These are phyloP conservation scores for Malurus alboscapulatus DNA, from an alignment of 2,113 vertebrate species.

Conservation along the genomic window DNA sequence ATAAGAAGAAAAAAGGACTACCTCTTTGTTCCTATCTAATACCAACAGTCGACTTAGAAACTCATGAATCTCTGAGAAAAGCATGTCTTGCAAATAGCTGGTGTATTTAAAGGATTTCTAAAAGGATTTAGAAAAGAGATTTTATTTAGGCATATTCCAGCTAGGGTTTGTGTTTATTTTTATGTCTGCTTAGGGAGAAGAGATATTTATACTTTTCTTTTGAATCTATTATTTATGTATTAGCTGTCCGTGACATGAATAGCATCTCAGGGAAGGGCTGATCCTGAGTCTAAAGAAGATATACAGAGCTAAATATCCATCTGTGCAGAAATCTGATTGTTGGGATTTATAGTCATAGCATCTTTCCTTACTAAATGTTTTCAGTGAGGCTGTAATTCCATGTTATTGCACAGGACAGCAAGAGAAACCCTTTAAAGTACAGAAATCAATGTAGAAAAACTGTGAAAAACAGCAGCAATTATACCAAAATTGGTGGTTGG, in stretches of 20 bases:
- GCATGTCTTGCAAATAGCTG: background rate
- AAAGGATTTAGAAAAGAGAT: conserved; percentile 16
- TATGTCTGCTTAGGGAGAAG: background rate
- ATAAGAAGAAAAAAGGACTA: background rate
- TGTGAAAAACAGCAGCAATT: background rate
- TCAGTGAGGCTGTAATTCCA: background rate
- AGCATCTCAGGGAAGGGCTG: background rate
- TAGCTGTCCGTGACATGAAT: background rate
- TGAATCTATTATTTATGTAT: background rate
- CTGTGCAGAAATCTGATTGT: background rate
- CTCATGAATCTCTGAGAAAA: background rate
- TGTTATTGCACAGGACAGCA: background rate
- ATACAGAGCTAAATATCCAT: background rate
- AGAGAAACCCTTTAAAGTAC: background rate
- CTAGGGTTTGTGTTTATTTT: background rate
- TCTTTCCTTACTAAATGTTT: background rate
- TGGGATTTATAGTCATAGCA: background rate
- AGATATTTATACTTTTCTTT: conserved; percentile 1
- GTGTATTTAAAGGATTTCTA: background rate
- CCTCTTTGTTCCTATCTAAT: background rate
- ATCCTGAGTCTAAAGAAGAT: background rate
- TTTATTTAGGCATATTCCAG: conserved; percentile 1
- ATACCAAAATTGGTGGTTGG: background rate
- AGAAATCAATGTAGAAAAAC: background rate
- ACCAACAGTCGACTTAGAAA: background rate